Percentiles rank a stretch among this genome's conserved stretches.
phyloP scores from a whole-genome alignment of 2,888 invertebrate genomes.

The Campoplex capitator region DNA sequence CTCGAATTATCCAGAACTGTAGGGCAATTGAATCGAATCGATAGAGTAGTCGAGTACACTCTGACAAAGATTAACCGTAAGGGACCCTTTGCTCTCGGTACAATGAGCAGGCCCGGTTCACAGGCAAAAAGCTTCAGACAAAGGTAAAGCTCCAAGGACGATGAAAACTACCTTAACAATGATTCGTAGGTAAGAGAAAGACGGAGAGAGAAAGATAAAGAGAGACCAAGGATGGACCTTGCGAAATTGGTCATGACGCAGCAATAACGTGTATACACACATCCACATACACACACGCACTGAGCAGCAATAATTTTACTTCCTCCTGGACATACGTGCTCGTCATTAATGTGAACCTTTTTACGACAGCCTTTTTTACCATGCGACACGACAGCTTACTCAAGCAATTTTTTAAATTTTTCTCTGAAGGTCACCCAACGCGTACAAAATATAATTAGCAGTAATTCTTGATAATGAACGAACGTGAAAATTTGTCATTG shows the following conservation, averaged over 20 bases:
- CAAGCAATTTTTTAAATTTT: slow-evolving; percentile 19
- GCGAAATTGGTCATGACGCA: slow-evolving; percentile 55
- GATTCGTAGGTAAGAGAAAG: slow-evolving; percentile 39
- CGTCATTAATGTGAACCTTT: slow-evolving; percentile 41
- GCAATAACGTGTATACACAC: slow-evolving; percentile 44
- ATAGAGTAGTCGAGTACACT: background rate
- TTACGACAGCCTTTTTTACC: background rate
- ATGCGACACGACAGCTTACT: background rate
- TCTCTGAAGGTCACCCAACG: background rate
- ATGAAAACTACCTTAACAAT: slow-evolving; percentile 35
- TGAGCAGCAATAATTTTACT: slow-evolving; percentile 41
- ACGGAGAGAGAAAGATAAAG: background rate
- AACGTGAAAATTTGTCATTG: background rate
- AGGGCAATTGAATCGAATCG: background rate
- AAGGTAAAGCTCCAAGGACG: slow-evolving; percentile 27
- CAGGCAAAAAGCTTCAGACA: slow-evolving; percentile 24
- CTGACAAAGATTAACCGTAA: slow-evolving; percentile 34
- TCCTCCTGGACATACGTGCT: slow-evolving; percentile 43
- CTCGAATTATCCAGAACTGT: background rate
- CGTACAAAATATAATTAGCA: background rate
- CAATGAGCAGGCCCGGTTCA: slow-evolving; percentile 6
- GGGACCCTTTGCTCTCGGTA: slow-evolving; percentile 29
- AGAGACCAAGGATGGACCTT: slow-evolving; percentile 19
- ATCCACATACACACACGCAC: slow-evolving; percentile 1
- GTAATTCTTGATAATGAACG: background rate